Evolutionary conservation across 1,140 invertebrate species (phyloP), one percentile per base, ranked within the genome.

Genomic region (Drosophila santomea): DNA sequence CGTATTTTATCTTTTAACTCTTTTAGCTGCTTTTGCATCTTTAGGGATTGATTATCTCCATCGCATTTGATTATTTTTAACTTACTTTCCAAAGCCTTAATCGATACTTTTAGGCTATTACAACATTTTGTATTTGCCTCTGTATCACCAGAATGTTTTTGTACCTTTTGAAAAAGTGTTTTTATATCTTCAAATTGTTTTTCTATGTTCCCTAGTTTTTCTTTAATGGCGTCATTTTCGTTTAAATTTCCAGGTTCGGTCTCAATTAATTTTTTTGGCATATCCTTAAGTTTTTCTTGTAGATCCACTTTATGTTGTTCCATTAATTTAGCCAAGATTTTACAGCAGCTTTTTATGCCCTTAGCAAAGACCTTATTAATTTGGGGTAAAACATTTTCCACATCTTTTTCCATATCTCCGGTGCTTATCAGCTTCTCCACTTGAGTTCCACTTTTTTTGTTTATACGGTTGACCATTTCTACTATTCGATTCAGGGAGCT

Each of bases 401-500:
- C 20, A 54, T 85, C 77, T 12, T 55, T 43, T 12, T 63, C 63
- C 1, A 85, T 11, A 12, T 85, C 63, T 2, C 59, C 59, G 28
- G 20, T 64, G 25, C 41, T 1, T 4, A 28, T 7, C 1, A 80
- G 3, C 12, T 15, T 28, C 1, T 11, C 20, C 12, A 3, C n/a
- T 4, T 14, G 23, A 12, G 0, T 17, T 10, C 32, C 67, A 28
- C 32, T 48, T 11, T 4, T 3, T n/a, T 39, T 1, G 0, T 48
- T 6, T 2, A 73, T 20, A 6, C 7, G 10, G 15, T 71, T 52
- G 0, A 78, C 6, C 2, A 56, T 60, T 1, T 39, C n/a, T 7
- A 84, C 48, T 0, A 84, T 12, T 3, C 17, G 44, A 2, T 39
- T 2, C 67, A 84, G 48, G 0, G 56, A 54, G 4, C 28, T 7